These are phyloP conservation scores for Rhinolophus ferrumequinum DNA, from an alignment of 2,113 vertebrate genomes.

Conservation along the genomic window DNA sequence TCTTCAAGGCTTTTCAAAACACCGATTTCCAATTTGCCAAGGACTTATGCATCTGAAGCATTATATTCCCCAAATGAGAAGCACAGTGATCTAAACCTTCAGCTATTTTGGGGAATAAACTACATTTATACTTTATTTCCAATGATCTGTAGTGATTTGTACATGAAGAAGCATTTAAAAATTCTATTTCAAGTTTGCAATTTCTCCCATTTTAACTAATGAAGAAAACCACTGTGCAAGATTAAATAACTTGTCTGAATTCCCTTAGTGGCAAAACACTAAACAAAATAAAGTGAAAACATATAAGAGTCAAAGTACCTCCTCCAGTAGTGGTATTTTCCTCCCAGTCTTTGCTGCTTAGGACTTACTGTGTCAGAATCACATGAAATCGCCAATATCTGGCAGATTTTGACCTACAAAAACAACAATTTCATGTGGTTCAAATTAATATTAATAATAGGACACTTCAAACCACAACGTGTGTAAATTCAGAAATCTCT, in stretches of 20 bases:
- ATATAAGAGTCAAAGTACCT: background rate
- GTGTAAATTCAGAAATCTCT: constrained; percentile 29
- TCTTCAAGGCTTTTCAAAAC: constrained; percentile 26
- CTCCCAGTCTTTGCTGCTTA: background rate
- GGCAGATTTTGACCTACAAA: background rate
- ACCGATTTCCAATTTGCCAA: background rate
- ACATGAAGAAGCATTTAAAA: background rate
- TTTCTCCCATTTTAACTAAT: constrained; percentile 18
- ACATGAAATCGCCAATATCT: constrained; percentile 24
- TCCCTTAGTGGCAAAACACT: background rate
- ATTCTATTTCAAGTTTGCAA: background rate
- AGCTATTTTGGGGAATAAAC: constrained; percentile 9
- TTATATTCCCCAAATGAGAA: background rate
- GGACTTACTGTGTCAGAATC: background rate
- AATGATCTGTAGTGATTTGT: background rate
- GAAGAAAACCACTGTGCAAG: background rate
- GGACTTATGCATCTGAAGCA: background rate
- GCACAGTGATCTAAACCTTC: background rate
- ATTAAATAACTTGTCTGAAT: constrained; percentile 36
- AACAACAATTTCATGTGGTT: background rate
- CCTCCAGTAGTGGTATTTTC: background rate
- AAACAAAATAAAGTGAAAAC: background rate
- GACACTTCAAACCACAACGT: constrained; percentile 16
- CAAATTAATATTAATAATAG: constrained; percentile 20
- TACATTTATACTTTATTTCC: background rate